Conservation (phyloP, 2,113 vertebrate species). For the Porphyrio hochstetteri region DNA sequence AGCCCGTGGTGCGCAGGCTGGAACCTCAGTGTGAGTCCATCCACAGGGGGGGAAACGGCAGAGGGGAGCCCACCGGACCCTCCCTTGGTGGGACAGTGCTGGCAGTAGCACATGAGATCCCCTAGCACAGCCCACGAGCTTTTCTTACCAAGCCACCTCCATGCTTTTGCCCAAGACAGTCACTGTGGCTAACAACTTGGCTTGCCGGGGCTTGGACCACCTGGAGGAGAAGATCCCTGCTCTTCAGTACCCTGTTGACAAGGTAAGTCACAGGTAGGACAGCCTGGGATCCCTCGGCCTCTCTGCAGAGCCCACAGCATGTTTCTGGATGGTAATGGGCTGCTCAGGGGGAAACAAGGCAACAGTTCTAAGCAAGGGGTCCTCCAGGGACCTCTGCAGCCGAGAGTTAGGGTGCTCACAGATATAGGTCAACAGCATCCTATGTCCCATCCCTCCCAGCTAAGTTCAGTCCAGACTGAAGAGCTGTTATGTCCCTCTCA, state of each 20-base stretch:
- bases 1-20: constrained; percentile 78
- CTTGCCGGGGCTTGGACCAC: constrained; percentile 80
- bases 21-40: constrained; percentile 79
- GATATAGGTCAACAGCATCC: background rate
- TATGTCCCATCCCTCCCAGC: background rate
- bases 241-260: constrained; percentile 77
- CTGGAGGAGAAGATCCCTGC: constrained; percentile 83
- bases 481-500: background rate
- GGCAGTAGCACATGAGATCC: fast-evolving
- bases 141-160: background rate
- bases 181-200: constrained; percentile 75
- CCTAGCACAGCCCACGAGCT: background rate
- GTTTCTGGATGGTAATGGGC: background rate
- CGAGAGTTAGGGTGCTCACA: background rate
- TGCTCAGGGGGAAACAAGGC: background rate
- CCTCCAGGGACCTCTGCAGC: background rate
- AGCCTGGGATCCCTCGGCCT: fast-evolving
- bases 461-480: background rate
- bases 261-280: constrained; percentile 61
- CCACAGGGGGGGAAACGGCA: fast-evolving
- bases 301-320: background rate
- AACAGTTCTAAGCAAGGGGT: background rate
- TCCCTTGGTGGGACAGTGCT: background rate
- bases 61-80: background rate
- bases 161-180: constrained; percentile 59